Percentiles rank a stretch among this genome's conserved stretches.
These are phyloP conservation scores for Chrosomus eos DNA, from an alignment of 2,797 vertebrate genomes.

Conservation along the genomic window DNA sequence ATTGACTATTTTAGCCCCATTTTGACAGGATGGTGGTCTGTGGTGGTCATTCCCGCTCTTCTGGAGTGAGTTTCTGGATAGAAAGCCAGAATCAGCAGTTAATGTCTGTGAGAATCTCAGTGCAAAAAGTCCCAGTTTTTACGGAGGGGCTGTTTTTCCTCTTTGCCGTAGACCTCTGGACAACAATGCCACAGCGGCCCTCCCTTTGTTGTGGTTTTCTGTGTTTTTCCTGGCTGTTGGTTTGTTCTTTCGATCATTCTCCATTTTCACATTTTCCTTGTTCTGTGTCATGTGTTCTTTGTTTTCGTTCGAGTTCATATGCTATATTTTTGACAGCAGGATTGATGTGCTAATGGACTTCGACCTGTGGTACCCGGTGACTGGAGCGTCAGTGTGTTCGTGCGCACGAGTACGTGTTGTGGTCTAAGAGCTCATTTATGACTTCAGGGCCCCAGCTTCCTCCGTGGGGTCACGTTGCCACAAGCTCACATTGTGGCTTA, in stretches of 20 bases:
- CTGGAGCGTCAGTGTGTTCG: slow-evolving; percentile 30
- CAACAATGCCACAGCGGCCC: slow-evolving; percentile 39
- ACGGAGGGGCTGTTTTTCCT: slow-evolving; percentile 49
- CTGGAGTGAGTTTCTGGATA: not conserved
- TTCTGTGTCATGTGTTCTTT: slow-evolving; percentile 44
- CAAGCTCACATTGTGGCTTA: slow-evolving; percentile 55
- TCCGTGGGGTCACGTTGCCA: slow-evolving; percentile 48
- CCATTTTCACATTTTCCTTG: slow-evolving; percentile 30
- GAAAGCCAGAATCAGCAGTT: slow-evolving; percentile 27
- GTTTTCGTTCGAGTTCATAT: slow-evolving; percentile 53
- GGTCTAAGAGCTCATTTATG: slow-evolving; percentile 39
- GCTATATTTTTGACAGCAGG: slow-evolving; percentile 47
- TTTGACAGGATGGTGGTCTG: slow-evolving; percentile 35
- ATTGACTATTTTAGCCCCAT: slow-evolving; percentile 17
- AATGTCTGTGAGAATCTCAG: slow-evolving; percentile 26
- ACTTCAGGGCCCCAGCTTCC: slow-evolving; percentile 46
- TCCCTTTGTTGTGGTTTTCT: slow-evolving; percentile 47
- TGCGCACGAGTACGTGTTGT: slow-evolving; percentile 31
- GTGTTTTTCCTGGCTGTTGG: slow-evolving; percentile 32
- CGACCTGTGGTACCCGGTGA: slow-evolving; percentile 30
- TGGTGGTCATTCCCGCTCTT: slow-evolving; percentile 6
- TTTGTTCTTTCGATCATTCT: slow-evolving; percentile 33
- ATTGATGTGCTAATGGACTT: slow-evolving; percentile 49
- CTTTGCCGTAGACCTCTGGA: slow-evolving; percentile 41
- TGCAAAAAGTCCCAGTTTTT: slow-evolving; percentile 44